Percentiles rank a stretch among this genome's conserved stretches.
These are phyloP conservation scores for Dolichoris vasculosae DNA, from an alignment of 1,140 invertebrate genomes.

Conservation along the genomic window DNA sequence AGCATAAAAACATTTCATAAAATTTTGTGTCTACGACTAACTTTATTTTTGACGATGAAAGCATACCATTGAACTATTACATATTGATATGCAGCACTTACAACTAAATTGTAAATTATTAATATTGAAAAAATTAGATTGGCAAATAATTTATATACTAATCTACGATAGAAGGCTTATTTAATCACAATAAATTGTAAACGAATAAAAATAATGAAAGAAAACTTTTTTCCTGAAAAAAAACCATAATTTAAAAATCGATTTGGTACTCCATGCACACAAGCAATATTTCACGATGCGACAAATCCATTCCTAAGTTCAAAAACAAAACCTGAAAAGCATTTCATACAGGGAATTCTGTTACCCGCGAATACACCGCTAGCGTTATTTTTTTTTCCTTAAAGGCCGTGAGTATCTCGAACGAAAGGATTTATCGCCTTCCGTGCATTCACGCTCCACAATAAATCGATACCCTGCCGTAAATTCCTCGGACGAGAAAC, in stretches of 20 bases:
- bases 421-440: background rate
- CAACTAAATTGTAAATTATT: too few relatives aligned
- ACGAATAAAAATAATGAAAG: too few relatives aligned
- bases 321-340: background rate
- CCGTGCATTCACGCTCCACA: background rate
- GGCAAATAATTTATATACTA: too few relatives aligned
- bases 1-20: background rate
- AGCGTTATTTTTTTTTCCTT: background rate
- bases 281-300: background rate
- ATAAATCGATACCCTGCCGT: conserved; percentile 8
- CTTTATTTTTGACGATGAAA: too few relatives aligned
- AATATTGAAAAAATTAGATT: too few relatives aligned
- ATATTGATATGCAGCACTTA: too few relatives aligned
- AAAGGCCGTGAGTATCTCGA: background rate
- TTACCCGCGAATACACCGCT: background rate
- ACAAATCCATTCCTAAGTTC: background rate
- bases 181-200: too few relatives aligned
- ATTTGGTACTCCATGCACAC: too few relatives aligned
- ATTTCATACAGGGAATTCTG: background rate
- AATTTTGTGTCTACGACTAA: background rate
- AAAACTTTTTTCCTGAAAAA: too few relatives aligned
- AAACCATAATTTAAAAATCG: too few relatives aligned
- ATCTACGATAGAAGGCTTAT: too few relatives aligned
- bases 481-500: background rate
- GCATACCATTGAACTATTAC: too few relatives aligned